A percentile compares a stretch with the other conserved stretches of the same genome.
Evolutionary conservation across 2,888 invertebrate species (phyloP).

Genomic region (Acrocera orbiculus): DNA sequence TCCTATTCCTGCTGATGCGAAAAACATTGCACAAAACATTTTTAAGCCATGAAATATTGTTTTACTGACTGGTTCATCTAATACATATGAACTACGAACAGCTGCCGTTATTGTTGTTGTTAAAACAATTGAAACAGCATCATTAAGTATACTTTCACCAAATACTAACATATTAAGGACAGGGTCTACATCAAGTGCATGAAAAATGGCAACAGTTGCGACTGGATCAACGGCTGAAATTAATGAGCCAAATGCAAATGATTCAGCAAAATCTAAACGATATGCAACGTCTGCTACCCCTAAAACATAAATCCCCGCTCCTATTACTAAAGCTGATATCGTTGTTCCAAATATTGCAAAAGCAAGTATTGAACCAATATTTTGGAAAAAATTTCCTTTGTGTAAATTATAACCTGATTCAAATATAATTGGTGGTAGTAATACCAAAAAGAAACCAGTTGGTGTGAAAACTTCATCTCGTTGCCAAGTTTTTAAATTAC

Average conservation of each 20-base stretch:
- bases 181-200: slow-evolving; percentile 92
- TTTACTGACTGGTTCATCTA: slow-evolving; percentile 46
- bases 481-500: slow-evolving; percentile 85
- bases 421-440: slow-evolving; percentile 96
- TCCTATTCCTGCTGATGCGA: slow-evolving; percentile 94
- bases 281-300: slow-evolving; percentile 87
- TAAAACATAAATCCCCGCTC: slow-evolving; percentile 85
- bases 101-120: slow-evolving; percentile 74
- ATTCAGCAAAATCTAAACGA: slow-evolving; percentile 82
- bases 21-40: slow-evolving; percentile 91
- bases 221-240: slow-evolving; percentile 99
- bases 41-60: slow-evolving; percentile 77
- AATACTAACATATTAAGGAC: slow-evolving; percentile 99
- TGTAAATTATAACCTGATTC: slow-evolving; percentile 98
- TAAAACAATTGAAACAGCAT: slow-evolving; percentile 95
- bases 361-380: slow-evolving; percentile 94
- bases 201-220: slow-evolving; percentile 96
- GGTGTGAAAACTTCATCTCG: slow-evolving; percentile 97
- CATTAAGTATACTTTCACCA: slow-evolving; percentile 68
- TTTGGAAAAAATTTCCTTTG: slow-evolving; percentile 92
- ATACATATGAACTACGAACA: slow-evolving; percentile 43
- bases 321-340: slow-evolving; percentile 92
- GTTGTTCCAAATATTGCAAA: slow-evolving; percentile 96
- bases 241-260: slow-evolving; percentile 94
- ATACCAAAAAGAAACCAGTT: slow-evolving; percentile 90